A percentile compares a stretch with the other conserved stretches of the same genome.
These are phyloP conservation scores for Thera obeliscata DNA, from an alignment of 2,888 invertebrate species.

Conservation along the genomic window DNA sequence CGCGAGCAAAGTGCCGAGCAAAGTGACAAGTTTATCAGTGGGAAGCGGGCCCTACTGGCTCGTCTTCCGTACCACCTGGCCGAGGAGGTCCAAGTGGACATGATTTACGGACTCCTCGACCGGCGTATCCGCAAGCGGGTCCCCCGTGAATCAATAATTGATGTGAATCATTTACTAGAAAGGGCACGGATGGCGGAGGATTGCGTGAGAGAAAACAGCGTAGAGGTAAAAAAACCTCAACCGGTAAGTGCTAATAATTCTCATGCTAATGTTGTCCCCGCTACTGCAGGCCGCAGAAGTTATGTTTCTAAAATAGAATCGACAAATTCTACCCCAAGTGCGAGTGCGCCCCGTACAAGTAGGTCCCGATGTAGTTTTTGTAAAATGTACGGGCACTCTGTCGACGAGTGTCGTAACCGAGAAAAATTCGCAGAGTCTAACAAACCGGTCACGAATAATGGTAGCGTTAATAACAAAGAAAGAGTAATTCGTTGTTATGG, in stretches of 20 bases:
- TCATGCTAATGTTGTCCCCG: not conserved
- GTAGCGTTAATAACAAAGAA: not conserved
- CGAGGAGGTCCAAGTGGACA: not conserved
- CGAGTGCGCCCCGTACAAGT: not conserved
- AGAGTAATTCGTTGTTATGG: not conserved
- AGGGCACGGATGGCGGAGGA: not conserved
- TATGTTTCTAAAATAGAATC: too few relatives aligned
- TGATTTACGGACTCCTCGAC: not conserved
- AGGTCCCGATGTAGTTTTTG: not conserved
- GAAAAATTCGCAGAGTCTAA: not conserved
- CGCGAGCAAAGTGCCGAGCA: constrained; percentile 5
- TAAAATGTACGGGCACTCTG: not conserved
- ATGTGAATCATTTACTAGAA: not conserved
- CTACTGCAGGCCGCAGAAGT: not conserved
- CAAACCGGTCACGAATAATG: not conserved
- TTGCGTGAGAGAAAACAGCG: not conserved
- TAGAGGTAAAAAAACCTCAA: not conserved
- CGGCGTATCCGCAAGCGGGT: not conserved
- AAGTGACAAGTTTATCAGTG: not conserved
- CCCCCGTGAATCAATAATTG: not conserved
- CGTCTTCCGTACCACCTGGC: not conserved
- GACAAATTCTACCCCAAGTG: not conserved
- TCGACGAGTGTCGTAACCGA: not conserved
- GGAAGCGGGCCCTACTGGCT: constrained; percentile 1
- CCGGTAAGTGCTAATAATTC: not conserved